These are phyloP conservation scores for Venusia cambrica DNA, from an alignment of 2,888 invertebrate species.

Conservation along the genomic window DNA sequence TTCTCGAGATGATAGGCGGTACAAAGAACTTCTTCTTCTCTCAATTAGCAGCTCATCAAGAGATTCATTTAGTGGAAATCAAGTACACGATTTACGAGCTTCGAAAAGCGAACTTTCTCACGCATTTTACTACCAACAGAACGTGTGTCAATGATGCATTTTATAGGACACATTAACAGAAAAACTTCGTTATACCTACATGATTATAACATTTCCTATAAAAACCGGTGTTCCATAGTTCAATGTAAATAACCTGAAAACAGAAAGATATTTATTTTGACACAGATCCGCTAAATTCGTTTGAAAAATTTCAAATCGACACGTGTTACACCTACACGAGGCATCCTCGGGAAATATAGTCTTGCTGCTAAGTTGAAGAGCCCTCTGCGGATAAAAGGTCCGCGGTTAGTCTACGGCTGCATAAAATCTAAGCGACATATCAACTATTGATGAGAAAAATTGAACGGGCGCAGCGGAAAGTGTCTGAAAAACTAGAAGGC, in stretches of 20 bases:
- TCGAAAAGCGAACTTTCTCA: conserved; percentile 60
- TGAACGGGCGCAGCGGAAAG: conserved; percentile 33
- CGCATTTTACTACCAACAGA: conserved; percentile 43
- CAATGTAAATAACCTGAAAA: too few species aligned
- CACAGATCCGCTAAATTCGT: too few species aligned
- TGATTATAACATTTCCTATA: too few species aligned
- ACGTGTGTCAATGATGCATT: conserved; percentile 40
- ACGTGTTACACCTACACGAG: too few species aligned
- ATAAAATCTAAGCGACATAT: neutral
- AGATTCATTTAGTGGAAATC: conserved; percentile 60
- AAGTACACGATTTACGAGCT: conserved; percentile 60
- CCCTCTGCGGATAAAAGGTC: too few species aligned
- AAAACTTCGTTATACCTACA: too few species aligned
- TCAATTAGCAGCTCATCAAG: conserved; percentile 71
- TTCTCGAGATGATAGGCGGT: conserved; percentile 27
- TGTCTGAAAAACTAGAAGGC: conserved; percentile 49
- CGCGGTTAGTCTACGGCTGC: conserved; percentile 1
- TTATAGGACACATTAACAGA: too few species aligned
- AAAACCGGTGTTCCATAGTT: too few species aligned
- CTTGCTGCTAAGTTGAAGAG: too few species aligned
- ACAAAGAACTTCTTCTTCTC: conserved; percentile 61
- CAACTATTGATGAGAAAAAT: conserved; percentile 14
- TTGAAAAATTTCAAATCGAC: too few species aligned
- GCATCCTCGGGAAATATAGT: too few species aligned
- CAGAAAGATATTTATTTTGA: too few species aligned